Percentiles rank a stretch among this genome's conserved stretches.
Conservation (phyloP, 2,888 invertebrate genomes). For the Xestia sexstrigata region DNA sequence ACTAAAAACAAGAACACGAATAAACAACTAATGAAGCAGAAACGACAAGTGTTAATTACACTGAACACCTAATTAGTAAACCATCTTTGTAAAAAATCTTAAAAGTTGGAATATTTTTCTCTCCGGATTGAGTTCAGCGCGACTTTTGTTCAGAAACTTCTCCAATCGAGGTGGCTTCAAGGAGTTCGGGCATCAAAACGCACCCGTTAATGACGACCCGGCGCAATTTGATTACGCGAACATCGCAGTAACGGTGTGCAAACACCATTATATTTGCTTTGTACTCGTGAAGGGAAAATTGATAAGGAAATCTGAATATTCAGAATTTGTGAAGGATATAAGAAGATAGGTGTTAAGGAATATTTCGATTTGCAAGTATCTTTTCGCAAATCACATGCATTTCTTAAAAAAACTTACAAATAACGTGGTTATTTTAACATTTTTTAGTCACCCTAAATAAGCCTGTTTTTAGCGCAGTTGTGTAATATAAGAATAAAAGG, state of each 20-base stretch:
- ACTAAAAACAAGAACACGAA: neutral
- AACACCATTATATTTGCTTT: conserved; percentile 27
- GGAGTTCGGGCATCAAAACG: conserved; percentile 43
- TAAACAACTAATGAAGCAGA: conserved; percentile 11
- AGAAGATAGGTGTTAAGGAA: neutral
- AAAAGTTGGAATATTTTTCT: conserved; percentile 3
- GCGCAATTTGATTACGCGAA: conserved; percentile 44
- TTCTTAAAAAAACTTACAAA: neutral
- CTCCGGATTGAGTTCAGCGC: conserved; percentile 27
- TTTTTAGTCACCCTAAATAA: neutral
- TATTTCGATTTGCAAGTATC: neutral
- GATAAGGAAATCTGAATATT: neutral
- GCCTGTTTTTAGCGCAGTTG: neutral
- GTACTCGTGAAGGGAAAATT: neutral
- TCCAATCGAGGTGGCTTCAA: conserved; percentile 16
- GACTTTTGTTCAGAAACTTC: conserved; percentile 32
- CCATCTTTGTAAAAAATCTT: conserved; percentile 2
- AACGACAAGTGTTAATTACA: conserved; percentile 18
- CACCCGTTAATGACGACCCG: conserved; percentile 43
- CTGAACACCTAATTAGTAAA: conserved; percentile 27
- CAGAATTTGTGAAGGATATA: neutral
- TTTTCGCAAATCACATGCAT: neutral
- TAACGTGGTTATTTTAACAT: neutral
- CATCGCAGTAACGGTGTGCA: conserved; percentile 16
- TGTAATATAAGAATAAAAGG: neutral